Evolutionary conservation across 1,140 invertebrate genomes (phyloP), one percentile per base, ranked within the genome.

Genomic region (Drosophila paulistorum): DNA sequence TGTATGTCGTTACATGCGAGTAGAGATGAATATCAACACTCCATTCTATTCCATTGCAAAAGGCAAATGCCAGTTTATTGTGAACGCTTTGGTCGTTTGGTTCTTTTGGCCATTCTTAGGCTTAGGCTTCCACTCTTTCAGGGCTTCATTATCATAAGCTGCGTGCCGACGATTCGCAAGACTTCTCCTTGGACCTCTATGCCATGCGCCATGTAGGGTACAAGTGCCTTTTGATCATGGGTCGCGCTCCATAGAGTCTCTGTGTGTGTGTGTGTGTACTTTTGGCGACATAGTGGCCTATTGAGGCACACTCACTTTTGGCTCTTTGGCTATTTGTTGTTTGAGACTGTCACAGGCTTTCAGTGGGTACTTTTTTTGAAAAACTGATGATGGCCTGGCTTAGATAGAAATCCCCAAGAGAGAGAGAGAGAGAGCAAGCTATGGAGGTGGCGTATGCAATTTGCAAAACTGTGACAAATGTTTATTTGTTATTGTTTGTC

Each of bases 61-160:
- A 59, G 57, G 57, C 57, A 59, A 59, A 59, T 59, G 33, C 57
- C 57, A 59, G 57, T 37, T 39, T 39, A 39, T 59, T 59, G 57
- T 39, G 33, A 35, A 11, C 45, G 45, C 17, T 37, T 13, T 17
- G 55, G 30, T 10, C 54, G 33, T 35, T 35, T 35, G 55, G 42
- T 48, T 20, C 10, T 58, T 58, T 58, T 58, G 55, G 30, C 57
- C 57, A 59, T 59, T 59, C 57, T 59, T 59, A 59, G 57, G 57
- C 14, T 37, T 59, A 37, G 57, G 57, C 37, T 37, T 23, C 41
- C 35, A 68, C 66, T 37, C n/a, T 35, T 39, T 51, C 13, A 66
- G 35, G 37, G 59, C 65, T 67, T 67, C 58, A 67, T 67, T 58
- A 67, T 67, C 65, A 66, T 66, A 66, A 66, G 54, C 64, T 66